These are phyloP conservation scores for Teleogryllus occipitalis DNA, from an alignment of 1,140 invertebrate genomes.

Conservation along the genomic window DNA sequence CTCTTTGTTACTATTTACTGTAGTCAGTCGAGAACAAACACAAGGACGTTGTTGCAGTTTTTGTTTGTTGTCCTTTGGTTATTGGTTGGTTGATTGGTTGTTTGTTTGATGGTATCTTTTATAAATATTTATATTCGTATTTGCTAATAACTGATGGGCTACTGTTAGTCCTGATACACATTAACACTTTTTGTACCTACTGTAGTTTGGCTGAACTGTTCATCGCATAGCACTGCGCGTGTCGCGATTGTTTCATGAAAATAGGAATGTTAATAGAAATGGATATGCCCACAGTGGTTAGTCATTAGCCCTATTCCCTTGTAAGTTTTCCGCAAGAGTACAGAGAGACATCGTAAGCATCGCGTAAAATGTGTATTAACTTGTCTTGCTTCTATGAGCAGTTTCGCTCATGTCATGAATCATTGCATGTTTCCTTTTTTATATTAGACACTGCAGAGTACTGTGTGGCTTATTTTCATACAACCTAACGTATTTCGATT, in stretches of 20 bases:
- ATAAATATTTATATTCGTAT: conserved; percentile 6
- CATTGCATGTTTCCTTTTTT: neutral
- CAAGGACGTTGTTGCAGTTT: neutral
- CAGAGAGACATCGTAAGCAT: neutral
- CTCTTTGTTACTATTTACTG: neutral
- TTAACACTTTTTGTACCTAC: neutral
- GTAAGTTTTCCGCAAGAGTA: too few species aligned
- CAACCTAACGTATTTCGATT: neutral
- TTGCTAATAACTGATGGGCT: conserved; percentile 1
- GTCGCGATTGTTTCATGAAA: too few species aligned
- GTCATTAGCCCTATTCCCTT: too few species aligned
- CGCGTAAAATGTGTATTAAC: neutral
- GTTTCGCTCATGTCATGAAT: neutral
- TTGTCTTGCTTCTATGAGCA: neutral
- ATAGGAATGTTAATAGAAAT: too few species aligned
- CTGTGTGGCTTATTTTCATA: neutral
- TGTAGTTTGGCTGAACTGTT: neutral
- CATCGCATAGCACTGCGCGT: neutral
- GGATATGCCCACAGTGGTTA: too few species aligned
- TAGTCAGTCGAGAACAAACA: neutral
- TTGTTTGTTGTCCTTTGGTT: neutral
- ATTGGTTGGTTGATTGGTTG: conserved; percentile 1
- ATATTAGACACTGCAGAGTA: neutral
- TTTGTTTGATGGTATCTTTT: neutral
- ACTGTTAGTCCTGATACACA: neutral